Evolutionary conservation across 1,140 invertebrate genomes (phyloP), one percentile per base, ranked within the genome.

Genomic region (Cheumatopsyche charites): DNA sequence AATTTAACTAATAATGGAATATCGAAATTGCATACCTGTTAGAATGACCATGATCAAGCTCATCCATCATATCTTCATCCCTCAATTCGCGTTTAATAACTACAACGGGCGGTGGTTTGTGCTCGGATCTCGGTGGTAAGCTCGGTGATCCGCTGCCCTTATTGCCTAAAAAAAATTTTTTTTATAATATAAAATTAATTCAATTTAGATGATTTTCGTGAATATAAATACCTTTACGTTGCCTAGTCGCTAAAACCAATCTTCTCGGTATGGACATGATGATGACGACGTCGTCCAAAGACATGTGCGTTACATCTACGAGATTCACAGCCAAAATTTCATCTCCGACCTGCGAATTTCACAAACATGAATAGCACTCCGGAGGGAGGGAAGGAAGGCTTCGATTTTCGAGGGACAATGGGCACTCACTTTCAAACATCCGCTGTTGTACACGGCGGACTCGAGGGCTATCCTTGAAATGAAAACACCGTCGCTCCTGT

Each of bases 191-290:
- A 47, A 13, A 26, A 36, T 62, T 36, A 42, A 42, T 7, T 42
- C 41, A 42, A 7, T 7, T 7, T 42, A 42, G 13, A 41, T 41
- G 61, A 5, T 5, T 29, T 26, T 13, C 21, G 36, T 7, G 21
- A 41, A 29, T 19, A 13, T 65, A 67, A 21, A 29, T 15, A 81
- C 86, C 86, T 82, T 90, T 90, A 70, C 91, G 86, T 77, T 91
- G 92, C 73, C 96, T 88, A 52, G 95, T 97, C 71, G 94, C 96
- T 62, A 99, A 87, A 21, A 99, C 90, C 76, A 99, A 87, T 76
- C 97, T 89, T 78, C 96, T 88, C 0, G 98, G 97, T 84, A 99
- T 99, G 76, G 96, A 98, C 95, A 99, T 98, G 77, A 99, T 94
- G 77, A 99, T 97, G 65, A 99, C 97, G 45, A 99, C 97, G 82